Evolutionary conservation across 2,797 vertebrate genomes (phyloP), one percentile per base, ranked within the genome.

Genomic region (Chaetophractus vellerosus): DNA sequence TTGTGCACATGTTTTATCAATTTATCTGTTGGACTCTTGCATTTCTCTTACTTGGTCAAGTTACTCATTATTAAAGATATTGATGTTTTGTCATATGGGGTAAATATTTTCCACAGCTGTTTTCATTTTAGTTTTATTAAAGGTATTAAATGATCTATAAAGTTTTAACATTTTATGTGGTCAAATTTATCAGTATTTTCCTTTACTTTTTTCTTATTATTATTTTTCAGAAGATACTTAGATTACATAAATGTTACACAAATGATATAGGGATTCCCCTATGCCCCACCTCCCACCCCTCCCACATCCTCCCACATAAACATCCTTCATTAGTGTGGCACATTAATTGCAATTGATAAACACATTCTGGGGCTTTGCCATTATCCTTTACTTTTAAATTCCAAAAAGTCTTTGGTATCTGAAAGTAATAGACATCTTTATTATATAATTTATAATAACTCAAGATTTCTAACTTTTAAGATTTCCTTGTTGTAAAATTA

Each of bases 111-210:
- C 23, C 8, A 7, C 4, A 59, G 23, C 41, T 68, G 4, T 52
- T 72, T 57, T 8, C 10, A 57, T n/a, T 57, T 87, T 79, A 57
- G 85, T 95, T 89, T 84, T 59, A 71, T 88, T 55, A 92, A 48
- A 48, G 52, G 9, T 69, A 45, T 48, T 74, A 66, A 55, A 18
- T 76, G 31, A 59, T 69, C 38, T n/a, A 71, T 11, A 78, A 78
- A 78, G 36, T 78, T 71, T 78, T 83, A 71, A 48, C 11, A 38
- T 61, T 69, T 76, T 59, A 66, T 38, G 24, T 88, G 21, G 19
- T 26, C 33, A 88, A 31, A 48, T 75, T 57, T 36, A 33, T 41
- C 16, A 9, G 2, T 88, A 61, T 15, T 81, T 78, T 50, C 24
- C 52, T 80, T 68, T 89, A 26, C 76, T 59, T 81, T 80, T 45